Conservation (phyloP, 2,113 vertebrate genomes). For the Planiliza haematocheilus region DNA sequence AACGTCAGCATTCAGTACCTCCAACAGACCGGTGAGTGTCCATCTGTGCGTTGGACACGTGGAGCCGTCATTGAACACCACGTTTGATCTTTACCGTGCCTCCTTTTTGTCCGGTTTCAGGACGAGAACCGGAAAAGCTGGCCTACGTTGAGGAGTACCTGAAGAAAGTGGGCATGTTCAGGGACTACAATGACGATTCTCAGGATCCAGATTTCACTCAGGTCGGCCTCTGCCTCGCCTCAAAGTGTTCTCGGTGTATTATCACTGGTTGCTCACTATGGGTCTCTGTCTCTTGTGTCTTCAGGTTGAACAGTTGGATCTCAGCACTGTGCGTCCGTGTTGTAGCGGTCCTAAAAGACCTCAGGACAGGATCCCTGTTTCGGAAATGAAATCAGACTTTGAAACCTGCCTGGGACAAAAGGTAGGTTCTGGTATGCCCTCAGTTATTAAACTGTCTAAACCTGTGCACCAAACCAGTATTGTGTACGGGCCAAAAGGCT, state of each 20-base stretch:
- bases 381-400: slow-evolving; percentile 95
- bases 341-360: slow-evolving; percentile 98
- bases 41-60: neutral
- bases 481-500: too few species aligned
- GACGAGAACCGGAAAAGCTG: slow-evolving; percentile 89
- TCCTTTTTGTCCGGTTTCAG: slow-evolving; percentile 73
- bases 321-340: slow-evolving; percentile 91
- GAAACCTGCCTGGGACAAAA: slow-evolving; percentile 90
- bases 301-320: slow-evolving; percentile 85
- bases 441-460: neutral
- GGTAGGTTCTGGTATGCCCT: slow-evolving; percentile 49
- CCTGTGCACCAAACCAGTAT: too few species aligned
- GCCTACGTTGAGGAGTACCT: slow-evolving; percentile 87
- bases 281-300: neutral
- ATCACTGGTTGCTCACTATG: too few species aligned
- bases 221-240: slow-evolving; percentile 72
- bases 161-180: slow-evolving; percentile 90
- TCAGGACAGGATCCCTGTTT: slow-evolving; percentile 92
- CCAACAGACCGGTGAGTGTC: slow-evolving; percentile 89
- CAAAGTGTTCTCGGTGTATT: too few species aligned
- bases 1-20: slow-evolving; percentile 92
- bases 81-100: neutral
- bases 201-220: slow-evolving; percentile 95
- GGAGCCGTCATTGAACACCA: neutral
- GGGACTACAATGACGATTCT: slow-evolving; percentile 88